A percentile compares a stretch with the other conserved stretches of the same genome.
Conservation (phyloP, 2,888 invertebrate genomes). For the Drosophila siamana region DNA sequence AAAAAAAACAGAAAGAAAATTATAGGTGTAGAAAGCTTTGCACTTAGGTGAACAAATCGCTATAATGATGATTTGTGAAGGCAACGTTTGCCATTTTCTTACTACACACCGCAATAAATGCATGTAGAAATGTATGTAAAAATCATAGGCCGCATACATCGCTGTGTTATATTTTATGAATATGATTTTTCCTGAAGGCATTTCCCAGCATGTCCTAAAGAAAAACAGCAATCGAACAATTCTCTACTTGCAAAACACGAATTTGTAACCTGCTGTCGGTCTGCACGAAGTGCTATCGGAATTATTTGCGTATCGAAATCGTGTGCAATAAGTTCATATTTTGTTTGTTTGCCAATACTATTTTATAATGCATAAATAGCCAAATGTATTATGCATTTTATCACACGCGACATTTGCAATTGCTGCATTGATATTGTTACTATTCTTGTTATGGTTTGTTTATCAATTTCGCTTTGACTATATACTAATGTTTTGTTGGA, state of each 20-base stretch:
- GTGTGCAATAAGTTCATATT: conserved; percentile 14
- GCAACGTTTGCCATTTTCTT: conserved; percentile 17
- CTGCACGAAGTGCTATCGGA: conserved; percentile 17
- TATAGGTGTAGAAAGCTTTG: neutral
- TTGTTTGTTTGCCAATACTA: conserved; percentile 7
- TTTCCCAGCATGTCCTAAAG: conserved; percentile 17
- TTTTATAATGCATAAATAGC: neutral
- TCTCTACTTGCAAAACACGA: conserved; percentile 13
- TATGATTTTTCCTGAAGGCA: conserved; percentile 2
- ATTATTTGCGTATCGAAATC: conserved; percentile 31
- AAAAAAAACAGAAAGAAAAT: conserved; percentile 13
- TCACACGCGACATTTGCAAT: neutral
- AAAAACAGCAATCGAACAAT: conserved; percentile 30
- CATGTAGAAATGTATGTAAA: conserved; percentile 19
- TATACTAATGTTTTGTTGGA: neutral
- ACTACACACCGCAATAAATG: neutral
- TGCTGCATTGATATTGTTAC: neutral
- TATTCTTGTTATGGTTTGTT: neutral
- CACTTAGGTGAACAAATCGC: conserved; percentile 10
- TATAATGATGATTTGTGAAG: conserved; percentile 6
- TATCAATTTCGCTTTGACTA: neutral
- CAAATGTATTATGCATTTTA: neutral
- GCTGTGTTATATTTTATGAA: conserved; percentile 5
- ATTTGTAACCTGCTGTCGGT: conserved; percentile 17
- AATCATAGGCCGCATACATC: conserved; percentile 1